phyloP scores from a whole-genome alignment of 2,888 invertebrate species.

The Spisula subtruncata region DNA sequence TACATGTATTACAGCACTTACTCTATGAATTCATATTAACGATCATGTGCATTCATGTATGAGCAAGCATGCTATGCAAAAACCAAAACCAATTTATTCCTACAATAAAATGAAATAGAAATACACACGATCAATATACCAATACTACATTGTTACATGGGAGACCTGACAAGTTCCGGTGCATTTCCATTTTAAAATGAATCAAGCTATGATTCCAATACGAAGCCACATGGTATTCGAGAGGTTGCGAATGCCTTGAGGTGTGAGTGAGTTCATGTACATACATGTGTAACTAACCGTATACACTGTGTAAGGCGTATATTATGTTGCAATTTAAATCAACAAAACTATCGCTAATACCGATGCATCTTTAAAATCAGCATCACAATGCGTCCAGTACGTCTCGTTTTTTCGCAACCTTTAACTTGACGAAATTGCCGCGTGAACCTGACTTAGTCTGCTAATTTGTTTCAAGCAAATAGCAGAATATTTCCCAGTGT shows the following conservation, averaged over 20 bases:
- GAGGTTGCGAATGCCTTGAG: too few relatives aligned
- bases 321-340: too few relatives aligned
- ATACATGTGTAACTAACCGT: too few relatives aligned
- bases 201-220: not conserved
- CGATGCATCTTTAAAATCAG: too few relatives aligned
- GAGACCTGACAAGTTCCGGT: not conserved
- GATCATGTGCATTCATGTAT: not conserved
- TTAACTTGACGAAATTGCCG: too few relatives aligned
- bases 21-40: not conserved
- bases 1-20: too few relatives aligned
- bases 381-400: too few relatives aligned
- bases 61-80: not conserved
- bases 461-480: not conserved
- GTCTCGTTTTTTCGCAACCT: too few relatives aligned
- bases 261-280: too few relatives aligned
- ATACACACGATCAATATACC: not conserved
- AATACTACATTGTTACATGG: not conserved
- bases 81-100: slow-evolving; percentile 3
- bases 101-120: not conserved
- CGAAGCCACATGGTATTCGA: not conserved
- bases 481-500: not conserved
- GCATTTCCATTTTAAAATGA: not conserved
- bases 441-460: not conserved
- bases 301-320: too few relatives aligned
- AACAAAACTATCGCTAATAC: too few relatives aligned